Conservation (phyloP, 2,888 invertebrate species). For the Cataglyphis altisquamis region DNA sequence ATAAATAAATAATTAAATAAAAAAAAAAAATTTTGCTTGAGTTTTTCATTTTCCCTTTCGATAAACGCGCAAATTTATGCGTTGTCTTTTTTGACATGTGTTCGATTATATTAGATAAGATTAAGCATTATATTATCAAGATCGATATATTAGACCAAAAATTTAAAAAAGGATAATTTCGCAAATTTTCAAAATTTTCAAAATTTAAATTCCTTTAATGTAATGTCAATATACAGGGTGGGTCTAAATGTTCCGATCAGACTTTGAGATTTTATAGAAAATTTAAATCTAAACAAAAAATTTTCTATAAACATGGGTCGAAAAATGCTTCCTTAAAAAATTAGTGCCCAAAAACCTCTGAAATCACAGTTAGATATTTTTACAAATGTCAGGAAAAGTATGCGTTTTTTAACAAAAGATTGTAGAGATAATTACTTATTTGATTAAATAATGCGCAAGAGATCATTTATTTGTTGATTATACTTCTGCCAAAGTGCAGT, state of each 20-base stretch:
- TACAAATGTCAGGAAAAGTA: too few relatives aligned
- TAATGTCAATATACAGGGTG: not conserved
- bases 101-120: slow-evolving; percentile 16
- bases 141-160: not conserved
- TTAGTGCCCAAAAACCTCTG: too few relatives aligned
- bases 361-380: too few relatives aligned
- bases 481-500: slow-evolving; percentile 38
- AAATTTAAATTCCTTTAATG: not conserved
- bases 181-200: not conserved
- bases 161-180: not conserved
- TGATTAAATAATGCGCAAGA: not conserved
- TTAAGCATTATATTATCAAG: not conserved
- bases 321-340: too few relatives aligned
- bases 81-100: not conserved
- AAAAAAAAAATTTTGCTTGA: too few relatives aligned
- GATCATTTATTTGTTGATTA: slow-evolving; percentile 9
- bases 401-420: too few relatives aligned
- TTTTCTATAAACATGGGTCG: too few relatives aligned
- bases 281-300: too few relatives aligned
- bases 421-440: not conserved
- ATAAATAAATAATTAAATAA: too few relatives aligned
- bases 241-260: too few relatives aligned
- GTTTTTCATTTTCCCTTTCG: not conserved
- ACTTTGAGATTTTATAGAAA: too few relatives aligned
- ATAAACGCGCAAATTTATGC: not conserved